Evolutionary conservation across 2,888 invertebrate species (phyloP).

Genomic region (Trimorus sp.): DNA sequence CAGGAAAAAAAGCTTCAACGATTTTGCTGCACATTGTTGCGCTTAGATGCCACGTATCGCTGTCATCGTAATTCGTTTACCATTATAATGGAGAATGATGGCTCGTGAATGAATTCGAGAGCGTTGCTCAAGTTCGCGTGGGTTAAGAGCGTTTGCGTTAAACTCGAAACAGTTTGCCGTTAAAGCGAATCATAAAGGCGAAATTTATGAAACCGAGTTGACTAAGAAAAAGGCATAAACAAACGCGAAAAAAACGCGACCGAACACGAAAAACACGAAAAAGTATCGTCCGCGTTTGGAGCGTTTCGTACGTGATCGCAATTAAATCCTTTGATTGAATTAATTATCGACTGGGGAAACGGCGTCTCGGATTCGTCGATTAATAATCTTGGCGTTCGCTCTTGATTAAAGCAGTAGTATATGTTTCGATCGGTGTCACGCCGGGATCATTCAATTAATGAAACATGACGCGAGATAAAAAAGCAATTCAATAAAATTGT

Average conservation of each 20-base stretch:
- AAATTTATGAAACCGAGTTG: not conserved
- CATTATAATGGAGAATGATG: too few relatives aligned
- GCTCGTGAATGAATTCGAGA: too few relatives aligned
- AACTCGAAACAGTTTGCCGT: too few relatives aligned
- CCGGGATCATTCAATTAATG: conserved; percentile 51
- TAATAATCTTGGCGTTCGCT: conserved; percentile 40
- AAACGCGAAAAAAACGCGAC: too few relatives aligned
- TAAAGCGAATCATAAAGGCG: conserved; percentile 5
- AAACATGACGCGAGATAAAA: conserved; percentile 49
- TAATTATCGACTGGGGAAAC: not conserved
- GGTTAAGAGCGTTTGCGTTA: too few relatives aligned
- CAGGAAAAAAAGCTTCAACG: conserved; percentile 14
- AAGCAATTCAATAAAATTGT: conserved; percentile 50
- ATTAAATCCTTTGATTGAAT: conserved; percentile 26
- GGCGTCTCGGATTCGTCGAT: not conserved
- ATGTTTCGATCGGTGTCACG: conserved; percentile 30
- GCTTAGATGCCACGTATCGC: too few relatives aligned
- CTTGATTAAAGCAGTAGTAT: conserved; percentile 41
- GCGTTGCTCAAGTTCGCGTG: too few relatives aligned
- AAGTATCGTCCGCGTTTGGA: too few relatives aligned
- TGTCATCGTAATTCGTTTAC: too few relatives aligned
- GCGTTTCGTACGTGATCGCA: not conserved
- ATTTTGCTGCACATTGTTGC: too few relatives aligned
- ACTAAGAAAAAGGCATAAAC: not conserved
- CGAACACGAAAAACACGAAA: too few relatives aligned